Evolutionary conservation across 37 sponge, comb jelly and placozoan species (phyloP).

Genomic region (Hexactinellida sp.): DNA sequence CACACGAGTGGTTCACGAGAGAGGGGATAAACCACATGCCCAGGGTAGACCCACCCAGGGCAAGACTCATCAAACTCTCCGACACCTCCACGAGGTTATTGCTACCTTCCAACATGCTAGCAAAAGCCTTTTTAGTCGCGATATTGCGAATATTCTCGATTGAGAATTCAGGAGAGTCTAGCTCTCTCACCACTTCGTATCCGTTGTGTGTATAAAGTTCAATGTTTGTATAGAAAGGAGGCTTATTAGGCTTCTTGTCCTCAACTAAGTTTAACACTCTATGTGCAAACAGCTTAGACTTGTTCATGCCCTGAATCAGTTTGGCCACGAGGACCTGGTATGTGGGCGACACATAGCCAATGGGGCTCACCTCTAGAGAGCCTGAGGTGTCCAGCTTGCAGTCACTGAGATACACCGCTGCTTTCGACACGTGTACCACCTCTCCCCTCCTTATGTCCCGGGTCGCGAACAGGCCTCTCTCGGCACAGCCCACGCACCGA

Average conservation of each 20-base stretch:
- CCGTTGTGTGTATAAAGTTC: not conserved
- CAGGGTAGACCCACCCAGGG: not conserved
- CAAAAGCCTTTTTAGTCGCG: not conserved
- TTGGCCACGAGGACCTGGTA: not conserved
- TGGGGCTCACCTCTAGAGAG: not conserved
- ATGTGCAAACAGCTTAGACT: not conserved
- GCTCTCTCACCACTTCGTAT: not conserved
- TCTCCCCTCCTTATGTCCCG: not conserved
- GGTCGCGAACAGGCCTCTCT: not conserved
- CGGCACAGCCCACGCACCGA: not conserved
- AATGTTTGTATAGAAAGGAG: slow-evolving; percentile 11
- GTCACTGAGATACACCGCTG: not conserved
- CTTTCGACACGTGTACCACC: not conserved
- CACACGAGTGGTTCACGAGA: not conserved
- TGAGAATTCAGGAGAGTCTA: not conserved
- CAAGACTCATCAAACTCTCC: not conserved
- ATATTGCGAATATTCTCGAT: not conserved
- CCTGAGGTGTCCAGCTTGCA: not conserved
- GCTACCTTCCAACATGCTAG: not conserved
- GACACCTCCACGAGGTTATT: not conserved
- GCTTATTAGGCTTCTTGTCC: not conserved
- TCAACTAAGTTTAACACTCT: slow-evolving; percentile 3
- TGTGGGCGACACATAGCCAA: not conserved
- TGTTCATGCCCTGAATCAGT: not conserved
- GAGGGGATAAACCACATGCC: not conserved